phyloP scores from a whole-genome alignment of 2,888 invertebrate genomes.

The Epinotia brunnichana region DNA sequence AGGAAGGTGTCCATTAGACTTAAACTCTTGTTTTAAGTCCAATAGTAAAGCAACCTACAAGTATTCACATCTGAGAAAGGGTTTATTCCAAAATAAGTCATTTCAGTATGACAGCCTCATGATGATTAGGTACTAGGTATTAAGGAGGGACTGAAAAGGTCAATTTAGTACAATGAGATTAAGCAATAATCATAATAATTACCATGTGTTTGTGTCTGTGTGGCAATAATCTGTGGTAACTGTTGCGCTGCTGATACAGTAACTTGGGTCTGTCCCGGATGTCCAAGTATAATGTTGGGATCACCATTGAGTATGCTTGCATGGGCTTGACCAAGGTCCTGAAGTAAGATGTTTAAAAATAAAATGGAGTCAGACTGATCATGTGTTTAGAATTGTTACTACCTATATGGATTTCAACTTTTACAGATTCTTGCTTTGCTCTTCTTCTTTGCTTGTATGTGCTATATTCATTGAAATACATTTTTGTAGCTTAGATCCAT shows the following conservation, averaged over 20 bases:
- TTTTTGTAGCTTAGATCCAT: too few relatives aligned
- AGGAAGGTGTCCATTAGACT: neutral
- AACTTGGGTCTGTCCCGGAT: conserved; percentile 77
- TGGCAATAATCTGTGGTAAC: conserved; percentile 78
- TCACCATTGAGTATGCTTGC: conserved; percentile 79
- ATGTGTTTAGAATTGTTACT: neutral
- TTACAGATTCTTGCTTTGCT: neutral
- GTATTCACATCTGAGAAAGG: too few relatives aligned
- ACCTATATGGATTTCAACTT: neutral
- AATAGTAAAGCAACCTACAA: neutral
- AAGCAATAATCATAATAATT: conserved; percentile 44
- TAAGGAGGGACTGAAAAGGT: too few relatives aligned
- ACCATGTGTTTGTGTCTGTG: conserved; percentile 79
- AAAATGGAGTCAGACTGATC: neutral
- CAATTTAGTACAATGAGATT: neutral
- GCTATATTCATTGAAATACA: too few relatives aligned
- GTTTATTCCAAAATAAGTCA: neutral
- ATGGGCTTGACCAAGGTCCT: conserved; percentile 79
- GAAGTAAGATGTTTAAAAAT: conserved; percentile 50
- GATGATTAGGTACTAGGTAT: too few relatives aligned
- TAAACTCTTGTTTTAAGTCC: neutral
- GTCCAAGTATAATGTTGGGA: conserved; percentile 82
- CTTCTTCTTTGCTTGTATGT: neutral
- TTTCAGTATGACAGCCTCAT: neutral
- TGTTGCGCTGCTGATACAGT: conserved; percentile 76